Evolutionary conservation across 2,888 invertebrate species (phyloP), one percentile per base, ranked within the genome.

Genomic region (Andrena dorsata): DNA sequence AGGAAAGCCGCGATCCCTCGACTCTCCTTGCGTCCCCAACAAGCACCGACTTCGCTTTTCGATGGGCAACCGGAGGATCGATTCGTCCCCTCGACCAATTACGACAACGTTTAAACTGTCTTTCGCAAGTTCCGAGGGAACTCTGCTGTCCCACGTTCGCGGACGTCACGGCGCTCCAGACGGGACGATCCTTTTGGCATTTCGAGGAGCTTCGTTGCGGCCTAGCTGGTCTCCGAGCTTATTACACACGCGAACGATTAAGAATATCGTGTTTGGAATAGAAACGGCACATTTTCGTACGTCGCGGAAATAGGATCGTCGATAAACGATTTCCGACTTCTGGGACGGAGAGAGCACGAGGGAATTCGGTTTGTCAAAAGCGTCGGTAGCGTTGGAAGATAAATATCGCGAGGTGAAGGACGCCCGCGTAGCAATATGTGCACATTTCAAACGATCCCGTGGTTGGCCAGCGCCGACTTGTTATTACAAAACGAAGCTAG

Each of bases 61-160:
- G 30, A 49, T 8, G 30, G 26, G 0, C 1, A 35, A 16, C 4
- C 41, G 26, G 0, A 13, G 64, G 60, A 69, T 28, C 61, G 61
- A 28, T 30, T 30, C 28, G 58, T 28, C 20, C 47, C 30, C 20
- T 56, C 76, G 61, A 32, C 32, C 53, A 63, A 68, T 76, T 75
- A 63, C 63, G 68, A 56, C 53, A 69, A 58, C 56, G 51, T 35
- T 79, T 23, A 32, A 74, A 47, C n/a, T n/a, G 61, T n/a, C 49
- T 79, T 51, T 79, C 79, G 76, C 56, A 76, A 79, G 8, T 30
- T 71, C 60, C 35, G 35, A 70, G 41, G 56, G 61, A 64, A 26
- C 76, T 30, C 1, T 2, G 26, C 47, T 32, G 77, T 75, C 53
- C 53, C 78, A 76, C 76, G 68, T 56, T 68, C 53, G 41, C 5